Percentiles rank a stretch among this genome's conserved stretches.
Evolutionary conservation across 2,797 vertebrate species (phyloP).

Genomic region (Margarornis squamiger): DNA sequence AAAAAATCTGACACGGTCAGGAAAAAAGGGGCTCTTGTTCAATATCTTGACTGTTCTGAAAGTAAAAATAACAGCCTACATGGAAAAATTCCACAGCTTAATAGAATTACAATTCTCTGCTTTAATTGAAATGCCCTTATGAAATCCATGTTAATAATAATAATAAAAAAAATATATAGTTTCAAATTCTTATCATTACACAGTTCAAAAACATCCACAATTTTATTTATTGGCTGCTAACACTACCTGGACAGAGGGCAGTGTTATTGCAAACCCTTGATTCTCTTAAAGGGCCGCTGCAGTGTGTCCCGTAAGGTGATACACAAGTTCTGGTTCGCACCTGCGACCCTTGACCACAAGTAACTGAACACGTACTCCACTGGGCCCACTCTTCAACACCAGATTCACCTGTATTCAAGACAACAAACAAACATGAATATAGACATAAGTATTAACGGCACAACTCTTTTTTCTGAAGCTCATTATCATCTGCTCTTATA

Average conservation of each 20-base stretch:
- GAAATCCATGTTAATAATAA: slow-evolving; percentile 6
- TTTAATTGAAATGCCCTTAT: slow-evolving; percentile 23
- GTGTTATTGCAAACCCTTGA: slow-evolving; percentile 99
- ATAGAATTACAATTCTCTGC: slow-evolving; percentile 34
- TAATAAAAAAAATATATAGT: not conserved
- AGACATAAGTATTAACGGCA: slow-evolving; percentile 63
- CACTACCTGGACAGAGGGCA: slow-evolving; percentile 99
- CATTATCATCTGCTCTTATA: slow-evolving; percentile 19
- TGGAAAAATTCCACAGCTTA: slow-evolving; percentile 28
- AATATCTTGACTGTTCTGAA: slow-evolving; percentile 39
- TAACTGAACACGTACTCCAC: slow-evolving; percentile 99
- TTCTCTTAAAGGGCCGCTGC: slow-evolving; percentile 99
- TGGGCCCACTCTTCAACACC: slow-evolving; percentile 99
- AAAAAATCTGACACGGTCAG: not conserved
- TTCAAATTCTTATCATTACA: slow-evolving; percentile 75
- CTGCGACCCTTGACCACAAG: slow-evolving; percentile 99
- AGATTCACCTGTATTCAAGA: slow-evolving; percentile 99
- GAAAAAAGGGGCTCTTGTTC: not conserved
- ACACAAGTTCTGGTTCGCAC: slow-evolving; percentile 99
- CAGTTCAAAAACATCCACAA: slow-evolving; percentile 82
- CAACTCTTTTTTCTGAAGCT: not conserved
- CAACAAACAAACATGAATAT: slow-evolving; percentile 82
- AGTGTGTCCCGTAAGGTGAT: slow-evolving; percentile 99
- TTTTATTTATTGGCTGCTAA: slow-evolving; percentile 93
- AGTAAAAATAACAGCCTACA: slow-evolving; percentile 21